Conservation (phyloP, 2,113 vertebrate species). For the Gadus macrocephalus region DNA sequence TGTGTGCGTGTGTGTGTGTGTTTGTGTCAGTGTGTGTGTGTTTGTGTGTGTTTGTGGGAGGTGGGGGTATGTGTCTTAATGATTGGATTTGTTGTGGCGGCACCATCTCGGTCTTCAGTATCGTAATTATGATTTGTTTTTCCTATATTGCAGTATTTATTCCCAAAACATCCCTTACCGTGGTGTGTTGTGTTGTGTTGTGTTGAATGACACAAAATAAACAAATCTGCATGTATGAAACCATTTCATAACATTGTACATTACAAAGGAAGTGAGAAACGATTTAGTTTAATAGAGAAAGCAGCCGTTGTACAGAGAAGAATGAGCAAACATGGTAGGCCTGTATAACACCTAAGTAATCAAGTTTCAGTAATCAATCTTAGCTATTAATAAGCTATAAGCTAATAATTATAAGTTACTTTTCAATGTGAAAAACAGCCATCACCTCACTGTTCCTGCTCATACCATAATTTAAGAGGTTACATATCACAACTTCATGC, state of each 20-base stretch:
- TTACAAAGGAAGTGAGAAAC: not conserved
- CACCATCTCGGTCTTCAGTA: too few relatives aligned
- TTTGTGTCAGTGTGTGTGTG: too few relatives aligned
- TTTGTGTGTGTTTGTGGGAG: too few relatives aligned
- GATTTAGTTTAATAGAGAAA: not conserved
- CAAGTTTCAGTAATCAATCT: not conserved
- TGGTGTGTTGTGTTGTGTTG: too few relatives aligned
- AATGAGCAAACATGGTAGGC: not conserved
- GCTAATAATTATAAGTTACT: constrained; percentile 7
- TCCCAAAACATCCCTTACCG: too few relatives aligned
- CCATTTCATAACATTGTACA: not conserved
- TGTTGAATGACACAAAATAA: not conserved
- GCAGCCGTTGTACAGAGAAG: not conserved
- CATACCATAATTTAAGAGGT: not conserved
- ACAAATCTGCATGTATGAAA: not conserved
- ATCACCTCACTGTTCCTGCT: not conserved
- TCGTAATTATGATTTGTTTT: too few relatives aligned
- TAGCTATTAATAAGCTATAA: not conserved
- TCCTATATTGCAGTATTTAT: too few relatives aligned
- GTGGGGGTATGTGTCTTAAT: too few relatives aligned
- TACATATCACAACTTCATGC: not conserved
- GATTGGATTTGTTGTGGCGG: too few relatives aligned
- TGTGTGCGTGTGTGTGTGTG: too few relatives aligned
- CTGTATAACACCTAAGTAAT: not conserved
- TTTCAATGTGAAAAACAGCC: constrained; percentile 25